phyloP scores from a whole-genome alignment of 2,888 invertebrate species.

The Dysmachus trigonus region DNA sequence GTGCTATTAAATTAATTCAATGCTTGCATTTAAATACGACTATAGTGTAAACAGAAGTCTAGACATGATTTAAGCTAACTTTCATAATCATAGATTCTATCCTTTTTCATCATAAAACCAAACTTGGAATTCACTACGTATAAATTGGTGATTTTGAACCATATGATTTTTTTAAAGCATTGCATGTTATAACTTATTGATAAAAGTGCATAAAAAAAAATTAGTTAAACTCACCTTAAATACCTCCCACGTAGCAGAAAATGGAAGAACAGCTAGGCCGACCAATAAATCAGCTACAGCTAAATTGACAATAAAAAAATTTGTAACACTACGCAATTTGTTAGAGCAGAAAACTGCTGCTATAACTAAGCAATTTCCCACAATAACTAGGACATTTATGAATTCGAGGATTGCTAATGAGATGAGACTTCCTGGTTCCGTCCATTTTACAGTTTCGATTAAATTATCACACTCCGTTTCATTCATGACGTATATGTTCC shows the following conservation, averaged over 20 bases:
- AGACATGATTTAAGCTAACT: no score
- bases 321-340: constrained; percentile 93
- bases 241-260: constrained; percentile 94
- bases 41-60: no score
- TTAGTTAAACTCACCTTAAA: constrained; percentile 79
- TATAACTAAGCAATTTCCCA: constrained; percentile 91
- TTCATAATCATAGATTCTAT: no score
- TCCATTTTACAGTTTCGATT: constrained; percentile 83
- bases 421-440: constrained; percentile 78
- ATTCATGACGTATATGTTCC: constrained; percentile 74
- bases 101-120: no score
- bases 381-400: constrained; percentile 88
- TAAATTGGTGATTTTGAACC: no score
- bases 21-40: no score
- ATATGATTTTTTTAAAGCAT: no score
- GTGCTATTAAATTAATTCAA: no score
- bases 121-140: no score
- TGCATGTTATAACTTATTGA: no score
- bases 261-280: constrained; percentile 94
- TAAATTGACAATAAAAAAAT: constrained; percentile 95
- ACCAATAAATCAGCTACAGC: constrained; percentile 96
- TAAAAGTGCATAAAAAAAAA: no score
- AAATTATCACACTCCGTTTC: constrained; percentile 83
- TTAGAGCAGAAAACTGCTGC: constrained; percentile 90
- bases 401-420: constrained; percentile 81